A percentile compares a stretch with the other conserved stretches of the same genome.
phyloP scores from a whole-genome alignment of 2,113 vertebrate genomes.

The Entomyzon cyanotis region DNA sequence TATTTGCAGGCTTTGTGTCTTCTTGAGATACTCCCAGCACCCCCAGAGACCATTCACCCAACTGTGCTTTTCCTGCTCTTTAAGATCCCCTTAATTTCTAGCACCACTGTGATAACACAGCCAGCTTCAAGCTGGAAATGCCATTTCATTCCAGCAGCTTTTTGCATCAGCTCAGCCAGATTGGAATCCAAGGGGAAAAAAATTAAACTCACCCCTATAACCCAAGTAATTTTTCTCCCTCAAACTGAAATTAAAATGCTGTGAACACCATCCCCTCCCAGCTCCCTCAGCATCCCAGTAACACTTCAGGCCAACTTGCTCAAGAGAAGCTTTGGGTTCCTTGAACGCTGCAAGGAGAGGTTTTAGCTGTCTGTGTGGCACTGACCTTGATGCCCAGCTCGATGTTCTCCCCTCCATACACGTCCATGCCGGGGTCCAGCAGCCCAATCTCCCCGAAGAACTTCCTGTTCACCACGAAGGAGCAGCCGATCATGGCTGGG shows the following conservation, averaged over 20 bases:
- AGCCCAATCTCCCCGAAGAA: conserved; percentile 95
- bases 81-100: background rate
- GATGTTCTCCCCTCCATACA: conserved; percentile 97
- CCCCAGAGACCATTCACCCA: background rate
- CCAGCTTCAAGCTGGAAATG: background rate
- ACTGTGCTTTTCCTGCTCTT: background rate
- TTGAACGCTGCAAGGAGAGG: background rate
- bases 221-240: background rate
- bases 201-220: background rate
- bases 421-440: conserved; percentile 96
- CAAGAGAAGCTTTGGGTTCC: background rate
- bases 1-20: background rate
- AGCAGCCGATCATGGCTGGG: conserved; percentile 97
- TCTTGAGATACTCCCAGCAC: background rate
- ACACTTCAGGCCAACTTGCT: background rate
- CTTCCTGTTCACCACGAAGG: conserved; percentile 90
- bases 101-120: background rate
- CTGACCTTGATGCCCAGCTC: conserved; percentile 97
- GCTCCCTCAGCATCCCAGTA: background rate
- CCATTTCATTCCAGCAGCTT: background rate
- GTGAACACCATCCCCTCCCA: background rate
- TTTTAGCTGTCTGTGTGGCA: background rate
- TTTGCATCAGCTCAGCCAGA: background rate
- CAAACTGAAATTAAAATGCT: background rate
- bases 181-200: background rate